These are phyloP conservation scores for Prietella phreatophila DNA, from an alignment of 2,113 vertebrate genomes.

Conservation along the genomic window DNA sequence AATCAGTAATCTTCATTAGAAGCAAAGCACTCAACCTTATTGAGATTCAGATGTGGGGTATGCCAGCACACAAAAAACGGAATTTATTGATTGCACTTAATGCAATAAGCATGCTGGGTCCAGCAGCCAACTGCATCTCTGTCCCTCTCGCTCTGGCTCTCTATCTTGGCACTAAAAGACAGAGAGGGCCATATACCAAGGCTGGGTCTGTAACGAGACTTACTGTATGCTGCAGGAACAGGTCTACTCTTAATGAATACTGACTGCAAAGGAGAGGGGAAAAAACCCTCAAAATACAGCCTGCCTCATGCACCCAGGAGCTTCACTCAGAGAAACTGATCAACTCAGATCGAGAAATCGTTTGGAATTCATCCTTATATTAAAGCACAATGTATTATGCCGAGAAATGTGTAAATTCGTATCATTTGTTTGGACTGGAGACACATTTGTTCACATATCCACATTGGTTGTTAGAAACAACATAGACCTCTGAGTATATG, in stretches of 20 bases:
- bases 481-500: neutral
- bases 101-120: constrained; percentile 74
- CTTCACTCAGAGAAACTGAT: neutral
- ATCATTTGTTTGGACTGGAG: neutral
- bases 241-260: constrained; percentile 31
- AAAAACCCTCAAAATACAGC: neutral
- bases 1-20: constrained; percentile 79
- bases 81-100: constrained; percentile 81
- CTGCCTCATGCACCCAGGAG: neutral
- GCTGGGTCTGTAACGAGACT: neutral
- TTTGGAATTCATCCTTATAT: neutral
- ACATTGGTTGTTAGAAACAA: neutral
- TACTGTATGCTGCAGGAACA: constrained; percentile 3
- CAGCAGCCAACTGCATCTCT: constrained; percentile 69
- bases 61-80: constrained; percentile 64
- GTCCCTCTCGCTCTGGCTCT: neutral
- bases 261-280: neutral
- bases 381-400: neutral
- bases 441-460: neutral
- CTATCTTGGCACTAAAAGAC: constrained; percentile 30
- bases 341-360: neutral
- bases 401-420: neutral
- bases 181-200: neutral
- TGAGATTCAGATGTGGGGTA: constrained; percentile 67
- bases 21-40: constrained; percentile 74